Conservation (phyloP, 2,888 invertebrate species). For the Pammene aurita region DNA sequence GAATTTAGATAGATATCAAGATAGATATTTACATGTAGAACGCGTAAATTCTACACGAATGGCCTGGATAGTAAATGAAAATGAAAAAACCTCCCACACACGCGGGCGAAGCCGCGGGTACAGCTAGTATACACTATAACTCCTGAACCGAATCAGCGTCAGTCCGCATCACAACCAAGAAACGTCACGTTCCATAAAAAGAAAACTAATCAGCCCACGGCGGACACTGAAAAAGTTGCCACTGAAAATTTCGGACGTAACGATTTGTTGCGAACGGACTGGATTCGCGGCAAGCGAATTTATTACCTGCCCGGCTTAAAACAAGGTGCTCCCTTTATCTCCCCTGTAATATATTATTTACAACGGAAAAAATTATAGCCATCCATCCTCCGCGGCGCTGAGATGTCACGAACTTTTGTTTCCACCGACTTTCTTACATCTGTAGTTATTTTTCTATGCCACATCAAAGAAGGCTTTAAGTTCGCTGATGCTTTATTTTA, state of each 20-base stretch:
- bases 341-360: constrained; percentile 38
- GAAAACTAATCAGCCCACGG: constrained; percentile 43
- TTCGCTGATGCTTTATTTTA: constrained; percentile 15
- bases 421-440: constrained; percentile 32
- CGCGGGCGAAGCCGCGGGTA: too few species aligned
- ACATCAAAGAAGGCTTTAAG: constrained; percentile 10
- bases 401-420: constrained; percentile 40
- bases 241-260: constrained; percentile 61
- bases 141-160: neutral
- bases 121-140: constrained; percentile 1
- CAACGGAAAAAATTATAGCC: constrained; percentile 38
- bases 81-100: too few species aligned
- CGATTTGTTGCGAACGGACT: constrained; percentile 57
- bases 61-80: too few species aligned
- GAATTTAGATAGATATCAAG: too few species aligned
- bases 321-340: constrained; percentile 39
- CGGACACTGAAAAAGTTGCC: constrained; percentile 64
- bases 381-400: constrained; percentile 34
- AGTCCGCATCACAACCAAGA: constrained; percentile 10
- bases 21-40: too few species aligned
- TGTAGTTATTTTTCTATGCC: constrained; percentile 29
- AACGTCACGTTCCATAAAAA: constrained; percentile 29
- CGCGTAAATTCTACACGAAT: too few species aligned
- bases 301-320: constrained; percentile 43
- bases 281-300: constrained; percentile 40